Evolutionary conservation across 2,797 vertebrate genomes (phyloP), one percentile per base, ranked within the genome.

Genomic region (Peromyscus melanophrys): DNA sequence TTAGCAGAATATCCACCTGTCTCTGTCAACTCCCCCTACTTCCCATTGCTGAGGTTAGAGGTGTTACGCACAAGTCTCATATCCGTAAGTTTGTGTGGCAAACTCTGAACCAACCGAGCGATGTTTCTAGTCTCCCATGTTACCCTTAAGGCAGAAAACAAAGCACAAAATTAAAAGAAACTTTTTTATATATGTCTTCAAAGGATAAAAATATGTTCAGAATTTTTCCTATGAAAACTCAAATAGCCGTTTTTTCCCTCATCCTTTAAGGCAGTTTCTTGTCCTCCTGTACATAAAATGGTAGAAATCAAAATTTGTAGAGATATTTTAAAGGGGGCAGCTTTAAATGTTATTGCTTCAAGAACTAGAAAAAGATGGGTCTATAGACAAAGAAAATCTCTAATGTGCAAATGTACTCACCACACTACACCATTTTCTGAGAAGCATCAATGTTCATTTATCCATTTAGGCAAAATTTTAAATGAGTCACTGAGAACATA

Each of bases 391-490:
- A 95, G 92, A 71, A 94, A 86, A 84, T 59, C 25, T 92, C 78
- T 92, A 92, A 78, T 82, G 94, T 4, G 0, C 59, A 96, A 96
- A 97, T 80, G 61, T 16, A 29, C 83, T 95, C 61, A 94, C 91
- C 6, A 0, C 75, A 80, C 34, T 78, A 55, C 19, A 29, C 31
- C 55, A 34, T 82, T 96, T 97, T 95, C 78, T 93, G 23, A 65
- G 59, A 96, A 91, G 86, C 94, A 96, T 92, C 97, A 97, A 96
- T 75, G 82, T 69, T 82, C 92, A 95, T 75, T 81, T 94, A 96
- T 49, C 61, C 93, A 83, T 78, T 97, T 97, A 97, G 98, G 96
- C 82, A 97, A 96, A 94, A 59, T 73, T 97, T 97, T 65, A 85
- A 97, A 88, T 97, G 37, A 76, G 46, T 94, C 96, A 81, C 88